Base-by-base conservation (phyloP, 2,888 invertebrate species). In the Choristoneura rosaceana region DNA sequence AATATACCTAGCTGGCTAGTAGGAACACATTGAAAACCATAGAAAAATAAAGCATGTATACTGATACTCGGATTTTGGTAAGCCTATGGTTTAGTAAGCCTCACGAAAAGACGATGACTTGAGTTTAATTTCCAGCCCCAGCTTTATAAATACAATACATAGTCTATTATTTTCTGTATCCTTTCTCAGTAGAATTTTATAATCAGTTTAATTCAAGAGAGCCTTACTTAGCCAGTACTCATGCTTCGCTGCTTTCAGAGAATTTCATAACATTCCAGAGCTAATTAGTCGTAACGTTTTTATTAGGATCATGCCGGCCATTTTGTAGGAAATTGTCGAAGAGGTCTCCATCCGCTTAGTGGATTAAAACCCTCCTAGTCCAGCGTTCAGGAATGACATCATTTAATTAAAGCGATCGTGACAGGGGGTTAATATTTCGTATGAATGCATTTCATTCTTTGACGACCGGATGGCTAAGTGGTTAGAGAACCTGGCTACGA, bases 401-500 rank as follows among this genome's bases (percentile, higher is more conserved):
- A 43, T 55, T 62, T 55, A 55, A 69, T 69, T 61, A 69, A 52
- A 43, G 55, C 52, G 41, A 41, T 55, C 52, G 62, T 69, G 60
- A 68, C 50, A 33, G 52, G 62, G 17, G 25, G 8, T 52, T 52
- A 55, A 4, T 55, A 25, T 25, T 25, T 12, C 17, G 3, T n/a
- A 14, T 4, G 47, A 34, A 47, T n/a, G 17, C n/a, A 52, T 2
- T 17, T 17, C 17, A 7, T 10, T 50, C 7, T 15, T 0, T 50
- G n/a, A n/a, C n/a, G n/a, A n/a, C n/a, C n/a, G n/a, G n/a, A n/a
- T n/a, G n/a, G n/a, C n/a, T n/a, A n/a, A n/a, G n/a, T n/a, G n/a
- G n/a, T n/a, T n/a, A n/a, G n/a, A n/a, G n/a, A n/a, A n/a, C n/a
- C n/a, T n/a, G n/a, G n/a, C n/a, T n/a, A n/a, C n/a, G n/a, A n/a